A percentile compares a stretch with the other conserved stretches of the same genome.
Evolutionary conservation across 2,113 vertebrate species (phyloP).

Genomic region (Tricholaema leucomelas): DNA sequence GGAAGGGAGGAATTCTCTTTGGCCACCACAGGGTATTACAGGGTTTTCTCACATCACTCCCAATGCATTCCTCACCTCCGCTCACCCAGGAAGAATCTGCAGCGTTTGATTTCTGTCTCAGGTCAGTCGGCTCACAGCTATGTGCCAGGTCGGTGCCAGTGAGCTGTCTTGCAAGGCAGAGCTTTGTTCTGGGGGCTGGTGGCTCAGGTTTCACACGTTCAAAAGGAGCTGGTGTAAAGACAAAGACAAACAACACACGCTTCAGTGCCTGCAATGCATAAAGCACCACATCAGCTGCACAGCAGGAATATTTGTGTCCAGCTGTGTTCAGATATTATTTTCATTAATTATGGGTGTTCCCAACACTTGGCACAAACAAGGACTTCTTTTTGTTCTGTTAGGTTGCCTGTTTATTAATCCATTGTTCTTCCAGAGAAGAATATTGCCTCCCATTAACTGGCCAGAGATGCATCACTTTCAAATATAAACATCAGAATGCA

Average conservation of each 20-base stretch:
- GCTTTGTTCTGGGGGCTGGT: not conserved
- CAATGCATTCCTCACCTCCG: not conserved
- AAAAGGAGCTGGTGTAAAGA: not conserved
- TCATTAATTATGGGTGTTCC: constrained; percentile 22
- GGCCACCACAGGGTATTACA: not conserved
- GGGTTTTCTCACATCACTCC: not conserved
- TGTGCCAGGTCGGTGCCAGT: constrained; percentile 27
- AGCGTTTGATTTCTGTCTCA: constrained; percentile 31
- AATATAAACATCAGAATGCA: not conserved
- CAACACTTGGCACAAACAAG: not conserved
- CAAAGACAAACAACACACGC: not conserved
- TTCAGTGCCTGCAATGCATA: not conserved
- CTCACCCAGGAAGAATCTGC: constrained; percentile 31
- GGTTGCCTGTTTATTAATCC: not conserved
- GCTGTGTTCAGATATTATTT: constrained; percentile 59
- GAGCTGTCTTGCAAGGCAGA: constrained; percentile 1
- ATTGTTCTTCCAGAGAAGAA: constrained; percentile 23
- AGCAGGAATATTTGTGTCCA: constrained; percentile 25
- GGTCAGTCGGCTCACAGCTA: constrained; percentile 14
- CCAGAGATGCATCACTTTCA: not conserved
- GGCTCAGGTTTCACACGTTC: not conserved
- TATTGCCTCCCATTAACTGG: not conserved
- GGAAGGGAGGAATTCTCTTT: not conserved
- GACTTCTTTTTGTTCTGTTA: not conserved
- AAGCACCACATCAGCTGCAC: not conserved